A percentile compares a stretch with the other conserved stretches of the same genome.
phyloP scores from a whole-genome alignment of 2,113 vertebrate species.

The Peucedramus taeniatus region DNA sequence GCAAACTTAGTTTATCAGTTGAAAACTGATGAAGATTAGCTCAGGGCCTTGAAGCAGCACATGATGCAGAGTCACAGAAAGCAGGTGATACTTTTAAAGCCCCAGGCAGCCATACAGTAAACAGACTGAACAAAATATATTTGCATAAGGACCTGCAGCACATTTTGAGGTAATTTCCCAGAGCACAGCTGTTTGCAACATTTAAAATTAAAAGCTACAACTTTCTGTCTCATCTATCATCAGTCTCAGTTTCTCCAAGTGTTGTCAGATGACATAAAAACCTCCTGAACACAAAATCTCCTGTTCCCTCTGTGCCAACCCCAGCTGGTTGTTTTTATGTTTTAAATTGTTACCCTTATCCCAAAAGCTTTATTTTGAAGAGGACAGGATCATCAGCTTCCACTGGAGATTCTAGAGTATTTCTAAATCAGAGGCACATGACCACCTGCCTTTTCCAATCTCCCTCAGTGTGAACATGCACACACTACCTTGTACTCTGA shows the following conservation, averaged over 20 bases:
- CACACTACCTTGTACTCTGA: neutral
- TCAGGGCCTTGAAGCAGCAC: neutral
- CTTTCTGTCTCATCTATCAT: neutral
- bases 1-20: neutral
- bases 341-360: neutral
- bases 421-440: neutral
- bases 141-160: neutral
- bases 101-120: neutral
- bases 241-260: neutral
- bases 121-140: neutral
- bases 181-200: neutral
- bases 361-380: neutral
- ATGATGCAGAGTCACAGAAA: neutral
- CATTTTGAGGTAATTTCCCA: neutral
- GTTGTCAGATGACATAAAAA: neutral
- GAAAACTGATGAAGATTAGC: neutral
- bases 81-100: neutral
- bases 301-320: neutral
- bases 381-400: neutral
- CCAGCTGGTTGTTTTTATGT: neutral
- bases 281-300: neutral
- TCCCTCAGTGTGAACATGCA: neutral
- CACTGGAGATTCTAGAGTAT: neutral
- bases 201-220: neutral
- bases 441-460: neutral